A percentile compares a stretch with the other conserved stretches of the same genome.
Conservation (phyloP, 2,113 vertebrate species). For the Thamnaconus septentrionalis region DNA sequence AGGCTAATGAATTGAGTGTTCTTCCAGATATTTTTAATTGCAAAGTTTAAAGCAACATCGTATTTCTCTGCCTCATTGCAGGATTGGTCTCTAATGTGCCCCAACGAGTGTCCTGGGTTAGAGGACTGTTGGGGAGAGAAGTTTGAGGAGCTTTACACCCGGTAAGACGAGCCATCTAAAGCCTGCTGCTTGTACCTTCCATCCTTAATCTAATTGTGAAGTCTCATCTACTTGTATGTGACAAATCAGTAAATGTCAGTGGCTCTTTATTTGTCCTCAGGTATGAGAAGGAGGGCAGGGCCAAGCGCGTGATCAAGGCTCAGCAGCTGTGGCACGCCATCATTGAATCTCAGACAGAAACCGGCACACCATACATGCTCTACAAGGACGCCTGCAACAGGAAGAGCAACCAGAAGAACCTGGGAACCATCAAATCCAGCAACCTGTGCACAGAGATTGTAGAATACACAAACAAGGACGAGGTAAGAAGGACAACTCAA, state of each 20-base stretch:
- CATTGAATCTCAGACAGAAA: constrained; percentile 97
- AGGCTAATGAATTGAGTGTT: no score
- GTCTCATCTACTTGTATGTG: no score
- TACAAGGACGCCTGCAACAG: constrained; percentile 97
- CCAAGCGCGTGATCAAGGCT: constrained; percentile 88
- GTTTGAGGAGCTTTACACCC: constrained; percentile 92
- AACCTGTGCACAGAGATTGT: constrained; percentile 95
- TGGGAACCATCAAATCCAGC: constrained; percentile 96
- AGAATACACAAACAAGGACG: constrained; percentile 92
- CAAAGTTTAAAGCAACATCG: no score
- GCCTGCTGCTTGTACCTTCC: no score
- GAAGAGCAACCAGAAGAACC: constrained; percentile 97
- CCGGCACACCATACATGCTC: constrained; percentile 94
- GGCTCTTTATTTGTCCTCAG: constrained; percentile 60
- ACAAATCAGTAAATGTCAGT: neutral
- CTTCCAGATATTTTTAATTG: no score
- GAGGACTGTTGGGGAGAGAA: constrained; percentile 96
- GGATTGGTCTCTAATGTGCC: constrained; percentile 98
- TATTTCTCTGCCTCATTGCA: constrained; percentile 43
- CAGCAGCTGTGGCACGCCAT: constrained; percentile 95
- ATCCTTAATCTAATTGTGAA: no score
- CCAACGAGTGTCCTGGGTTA: constrained; percentile 90
- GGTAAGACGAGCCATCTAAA: constrained; percentile 62
- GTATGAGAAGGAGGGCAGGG: constrained; percentile 87
- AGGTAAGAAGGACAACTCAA: constrained; percentile 70